Evolutionary conservation across 1,140 invertebrate genomes (phyloP), one percentile per base, ranked within the genome.

Genomic region (Trichogramma pretiosum): DNA sequence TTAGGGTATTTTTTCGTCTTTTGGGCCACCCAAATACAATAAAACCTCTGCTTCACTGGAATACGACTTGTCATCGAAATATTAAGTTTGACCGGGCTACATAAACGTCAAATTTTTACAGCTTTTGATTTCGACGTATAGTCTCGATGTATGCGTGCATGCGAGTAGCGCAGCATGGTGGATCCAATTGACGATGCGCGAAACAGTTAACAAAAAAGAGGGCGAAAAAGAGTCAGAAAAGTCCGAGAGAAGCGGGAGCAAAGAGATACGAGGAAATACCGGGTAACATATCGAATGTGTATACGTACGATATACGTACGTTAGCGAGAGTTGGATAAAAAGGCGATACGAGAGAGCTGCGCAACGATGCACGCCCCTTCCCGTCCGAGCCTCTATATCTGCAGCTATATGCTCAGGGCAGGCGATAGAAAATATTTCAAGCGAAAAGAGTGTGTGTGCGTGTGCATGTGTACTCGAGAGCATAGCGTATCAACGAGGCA

Each of bases 361-460:
- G n/a, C 9, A 18, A 19, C 35, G 17, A 37, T 37, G 21, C 17
- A 19, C 35, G 35, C 35, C 5, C 18, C 3, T 22, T 9, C 37
- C 19, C 7, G 21, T 14, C 17, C 9, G 10, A 23, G 21, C 17
- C n/a, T n/a, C n/a, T n/a, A n/a, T n/a, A n/a, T n/a, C n/a, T n/a
- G n/a, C n/a, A n/a, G n/a, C n/a, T n/a, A n/a, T n/a, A n/a, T n/a
- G n/a, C n/a, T n/a, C n/a, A n/a, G n/a, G n/a, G n/a, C n/a, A n/a
- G n/a, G 21, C 4, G 7, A 39, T 39, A 14, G 37, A 24, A 39
- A 39, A 39, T 39, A 39, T 39, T 39, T 24, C 37, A 39, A 39
- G 37, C 24, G 21, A 39, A 39, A 39, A 13, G 37, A 22, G 24
- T 23, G 24, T 39, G 37, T 23, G 37, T 39, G 11, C 19, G 16